Conservation (phyloP, 2,797 vertebrate species). For the Centroberyx gerrardi region DNA sequence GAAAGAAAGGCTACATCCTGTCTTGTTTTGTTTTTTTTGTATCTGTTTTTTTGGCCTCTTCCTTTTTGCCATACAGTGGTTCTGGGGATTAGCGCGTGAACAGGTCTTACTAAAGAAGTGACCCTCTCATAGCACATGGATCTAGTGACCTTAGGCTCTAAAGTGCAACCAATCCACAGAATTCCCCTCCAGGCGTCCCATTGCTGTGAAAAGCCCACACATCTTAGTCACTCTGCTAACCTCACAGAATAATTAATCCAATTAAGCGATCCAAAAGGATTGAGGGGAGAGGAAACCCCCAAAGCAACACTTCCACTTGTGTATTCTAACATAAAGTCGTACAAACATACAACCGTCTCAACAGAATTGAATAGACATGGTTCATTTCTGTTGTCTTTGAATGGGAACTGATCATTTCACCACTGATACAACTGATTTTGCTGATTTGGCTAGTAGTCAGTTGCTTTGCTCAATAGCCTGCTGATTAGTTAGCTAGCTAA, state of each 20-base stretch:
- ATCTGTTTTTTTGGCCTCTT: conserved; percentile 55
- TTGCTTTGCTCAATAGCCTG: no score
- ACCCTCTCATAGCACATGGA: conserved; percentile 36
- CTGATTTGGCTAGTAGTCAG: no score
- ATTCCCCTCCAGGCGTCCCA: conserved; percentile 28
- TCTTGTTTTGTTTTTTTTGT: conserved; percentile 65
- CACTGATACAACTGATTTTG: no score
- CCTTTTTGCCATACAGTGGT: conserved; percentile 41
- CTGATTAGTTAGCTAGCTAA: no score
- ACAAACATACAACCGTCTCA: no score
- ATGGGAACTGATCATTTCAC: no score
- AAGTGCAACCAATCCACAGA: conserved; percentile 40
- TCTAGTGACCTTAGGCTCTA: conserved; percentile 43
- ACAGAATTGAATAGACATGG: no score
- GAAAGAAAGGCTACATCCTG: conserved; percentile 76
- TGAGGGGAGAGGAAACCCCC: conserved; percentile 29
- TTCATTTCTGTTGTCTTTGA: no score
- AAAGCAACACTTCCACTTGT: conserved; percentile 27
- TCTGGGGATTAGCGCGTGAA: conserved; percentile 60
- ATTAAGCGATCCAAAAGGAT: conserved; percentile 71
- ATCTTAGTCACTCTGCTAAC: conserved; percentile 43
- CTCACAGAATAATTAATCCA: conserved; percentile 67
- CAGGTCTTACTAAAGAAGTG: conserved; percentile 31
- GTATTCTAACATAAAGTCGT: conserved; percentile 22
- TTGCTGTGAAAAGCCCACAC: conserved; percentile 27